These are phyloP conservation scores for Xestia xanthographa DNA, from an alignment of 2,888 invertebrate species.

Conservation along the genomic window DNA sequence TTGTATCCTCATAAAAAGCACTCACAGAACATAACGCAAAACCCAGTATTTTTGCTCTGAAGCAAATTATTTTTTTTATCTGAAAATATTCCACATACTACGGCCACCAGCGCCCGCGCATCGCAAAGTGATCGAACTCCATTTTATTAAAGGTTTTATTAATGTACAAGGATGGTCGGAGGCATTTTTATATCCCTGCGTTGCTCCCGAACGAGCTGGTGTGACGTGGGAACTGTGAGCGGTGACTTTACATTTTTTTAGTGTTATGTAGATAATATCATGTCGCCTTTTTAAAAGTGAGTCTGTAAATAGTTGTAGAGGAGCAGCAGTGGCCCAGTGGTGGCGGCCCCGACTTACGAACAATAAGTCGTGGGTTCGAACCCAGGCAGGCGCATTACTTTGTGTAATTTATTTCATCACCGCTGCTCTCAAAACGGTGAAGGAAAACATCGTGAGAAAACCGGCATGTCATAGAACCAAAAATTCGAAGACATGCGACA, in stretches of 20 bases:
- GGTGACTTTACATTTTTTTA: conserved; percentile 84
- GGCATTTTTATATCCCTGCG: conserved; percentile 84
- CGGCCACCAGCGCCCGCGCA: conserved; percentile 82
- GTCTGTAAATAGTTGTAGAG: neutral
- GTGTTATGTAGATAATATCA: conserved; percentile 62
- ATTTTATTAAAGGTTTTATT: conserved; percentile 88
- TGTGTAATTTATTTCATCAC: too few species aligned
- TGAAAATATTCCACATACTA: conserved; percentile 70
- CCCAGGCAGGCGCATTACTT: too few species aligned
- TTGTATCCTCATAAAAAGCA: neutral
- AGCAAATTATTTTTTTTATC: conserved; percentile 53
- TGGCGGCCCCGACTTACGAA: too few species aligned
- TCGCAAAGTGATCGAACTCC: conserved; percentile 82
- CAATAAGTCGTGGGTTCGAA: too few species aligned
- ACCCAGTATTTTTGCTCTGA: neutral
- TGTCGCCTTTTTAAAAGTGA: conserved; percentile 59
- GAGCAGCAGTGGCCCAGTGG: too few species aligned
- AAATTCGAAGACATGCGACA: too few species aligned
- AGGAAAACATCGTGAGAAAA: too few species aligned
- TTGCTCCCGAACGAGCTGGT: conserved; percentile 77
- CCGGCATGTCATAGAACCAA: too few species aligned
- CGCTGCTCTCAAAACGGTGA: too few species aligned
- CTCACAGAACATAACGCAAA: neutral
- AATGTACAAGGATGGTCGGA: conserved; percentile 81
- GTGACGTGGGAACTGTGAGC: conserved; percentile 83